phyloP scores from a whole-genome alignment of 2,888 invertebrate species.

The Eretmocerus hayati region DNA sequence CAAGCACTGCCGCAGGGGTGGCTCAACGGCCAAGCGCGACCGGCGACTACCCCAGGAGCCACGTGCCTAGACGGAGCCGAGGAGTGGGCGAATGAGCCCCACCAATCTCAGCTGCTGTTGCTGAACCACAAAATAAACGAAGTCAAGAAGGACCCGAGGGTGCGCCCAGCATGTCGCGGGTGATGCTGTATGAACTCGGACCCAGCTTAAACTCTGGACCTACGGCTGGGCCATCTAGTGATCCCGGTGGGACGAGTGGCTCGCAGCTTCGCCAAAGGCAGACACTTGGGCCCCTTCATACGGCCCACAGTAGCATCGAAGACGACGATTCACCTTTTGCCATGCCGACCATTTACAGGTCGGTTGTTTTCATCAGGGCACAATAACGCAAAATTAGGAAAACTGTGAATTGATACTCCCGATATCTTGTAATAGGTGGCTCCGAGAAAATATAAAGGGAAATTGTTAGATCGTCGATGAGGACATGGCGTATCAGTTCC shows the following conservation, averaged over 20 bases:
- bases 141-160: neutral
- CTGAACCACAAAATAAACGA: neutral
- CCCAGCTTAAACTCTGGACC: slow-evolving; percentile 1
- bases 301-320: slow-evolving; percentile 71
- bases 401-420: no score
- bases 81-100: slow-evolving; percentile 17
- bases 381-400: no score
- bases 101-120: no score
- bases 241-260: slow-evolving; percentile 33
- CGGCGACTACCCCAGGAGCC: neutral
- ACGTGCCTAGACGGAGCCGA: neutral
- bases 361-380: no score
- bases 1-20: no score
- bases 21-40: no score
- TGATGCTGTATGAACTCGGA: slow-evolving; percentile 63
- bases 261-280: neutral
- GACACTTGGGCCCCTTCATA: neutral
- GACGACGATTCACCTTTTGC: slow-evolving; percentile 71
- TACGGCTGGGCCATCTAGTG: slow-evolving; percentile 34
- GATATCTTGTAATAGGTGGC: no score
- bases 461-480: no score
- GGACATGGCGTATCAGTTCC: no score
- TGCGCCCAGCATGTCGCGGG: slow-evolving; percentile 57
- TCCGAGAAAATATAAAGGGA: no score
- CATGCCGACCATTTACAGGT: slow-evolving; percentile 85